Conservation (phyloP, 2,888 invertebrate species). For the Scaeva pyrastri region DNA sequence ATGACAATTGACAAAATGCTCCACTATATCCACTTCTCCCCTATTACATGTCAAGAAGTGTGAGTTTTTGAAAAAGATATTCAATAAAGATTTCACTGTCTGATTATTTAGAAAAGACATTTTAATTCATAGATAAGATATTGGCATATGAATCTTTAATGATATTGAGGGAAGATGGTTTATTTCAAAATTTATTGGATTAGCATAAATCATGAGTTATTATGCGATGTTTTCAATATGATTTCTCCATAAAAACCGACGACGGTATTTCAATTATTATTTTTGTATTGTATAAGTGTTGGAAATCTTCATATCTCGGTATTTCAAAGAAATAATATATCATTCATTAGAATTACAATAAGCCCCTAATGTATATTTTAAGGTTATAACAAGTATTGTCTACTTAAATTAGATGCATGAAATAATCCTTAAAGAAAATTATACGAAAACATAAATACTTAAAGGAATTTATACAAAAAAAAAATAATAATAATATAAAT, state of each 20-base stretch:
- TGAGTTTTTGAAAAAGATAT: too few species aligned
- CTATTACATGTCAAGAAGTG: too few species aligned
- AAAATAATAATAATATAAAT: neutral
- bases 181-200: neutral
- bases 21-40: too few species aligned
- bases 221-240: slow-evolving; percentile 3
- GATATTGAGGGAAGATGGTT: too few species aligned
- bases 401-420: neutral
- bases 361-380: neutral
- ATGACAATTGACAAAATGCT: too few species aligned
- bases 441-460: neutral
- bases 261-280: neutral
- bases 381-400: neutral
- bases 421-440: neutral
- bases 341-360: slow-evolving; percentile 5
- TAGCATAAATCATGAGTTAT: neutral
- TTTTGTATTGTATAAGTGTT: neutral
- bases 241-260: neutral
- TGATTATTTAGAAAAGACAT: too few species aligned
- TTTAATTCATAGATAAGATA: too few species aligned
- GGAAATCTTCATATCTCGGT: neutral
- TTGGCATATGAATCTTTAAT: too few species aligned
- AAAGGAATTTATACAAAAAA: neutral
- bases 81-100: too few species aligned
- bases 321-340: neutral